Percentiles rank a stretch among this genome's conserved stretches.
phyloP scores from a whole-genome alignment of 2,888 invertebrate species.

The Eupithecia exiguata region DNA sequence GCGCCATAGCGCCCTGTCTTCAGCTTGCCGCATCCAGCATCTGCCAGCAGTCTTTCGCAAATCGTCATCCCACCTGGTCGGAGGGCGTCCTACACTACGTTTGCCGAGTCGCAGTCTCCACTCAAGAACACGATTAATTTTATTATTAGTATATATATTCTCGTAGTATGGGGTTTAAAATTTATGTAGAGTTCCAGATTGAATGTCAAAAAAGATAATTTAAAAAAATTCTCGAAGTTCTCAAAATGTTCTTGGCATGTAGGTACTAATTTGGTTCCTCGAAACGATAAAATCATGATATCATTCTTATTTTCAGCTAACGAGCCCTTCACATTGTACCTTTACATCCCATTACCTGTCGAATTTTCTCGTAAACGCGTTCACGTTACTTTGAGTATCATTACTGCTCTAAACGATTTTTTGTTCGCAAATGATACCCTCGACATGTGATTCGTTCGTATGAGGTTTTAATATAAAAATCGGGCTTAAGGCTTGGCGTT shows the following conservation, averaged over 20 bases:
- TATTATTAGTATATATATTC: too few relatives aligned
- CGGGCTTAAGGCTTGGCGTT: conserved; percentile 48
- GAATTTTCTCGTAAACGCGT: conserved; percentile 44
- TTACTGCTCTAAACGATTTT: conserved; percentile 63
- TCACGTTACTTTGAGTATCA: conserved; percentile 50
- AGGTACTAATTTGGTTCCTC: conserved; percentile 17
- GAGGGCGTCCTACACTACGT: too few relatives aligned
- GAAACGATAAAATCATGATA: conserved; percentile 30
- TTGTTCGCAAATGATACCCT: conserved; percentile 63
- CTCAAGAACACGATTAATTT: too few relatives aligned
- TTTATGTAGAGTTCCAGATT: not conserved
- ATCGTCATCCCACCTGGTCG: too few relatives aligned
- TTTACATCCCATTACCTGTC: conserved; percentile 35
- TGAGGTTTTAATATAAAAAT: conserved; percentile 65
- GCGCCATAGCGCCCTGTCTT: too few relatives aligned
- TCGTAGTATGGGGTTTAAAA: not conserved
- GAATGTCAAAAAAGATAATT: not conserved
- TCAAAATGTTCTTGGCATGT: not conserved
- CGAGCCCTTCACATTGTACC: conserved; percentile 20
- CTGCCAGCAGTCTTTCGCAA: too few relatives aligned
- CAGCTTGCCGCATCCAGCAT: too few relatives aligned
- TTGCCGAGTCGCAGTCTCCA: too few relatives aligned
- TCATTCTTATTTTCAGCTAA: conserved; percentile 31
- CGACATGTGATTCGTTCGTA: conserved; percentile 44
- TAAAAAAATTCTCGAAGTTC: not conserved